Evolutionary conservation across 2,797 vertebrate species (phyloP).

Genomic region (Aeoliscus strigatus): DNA sequence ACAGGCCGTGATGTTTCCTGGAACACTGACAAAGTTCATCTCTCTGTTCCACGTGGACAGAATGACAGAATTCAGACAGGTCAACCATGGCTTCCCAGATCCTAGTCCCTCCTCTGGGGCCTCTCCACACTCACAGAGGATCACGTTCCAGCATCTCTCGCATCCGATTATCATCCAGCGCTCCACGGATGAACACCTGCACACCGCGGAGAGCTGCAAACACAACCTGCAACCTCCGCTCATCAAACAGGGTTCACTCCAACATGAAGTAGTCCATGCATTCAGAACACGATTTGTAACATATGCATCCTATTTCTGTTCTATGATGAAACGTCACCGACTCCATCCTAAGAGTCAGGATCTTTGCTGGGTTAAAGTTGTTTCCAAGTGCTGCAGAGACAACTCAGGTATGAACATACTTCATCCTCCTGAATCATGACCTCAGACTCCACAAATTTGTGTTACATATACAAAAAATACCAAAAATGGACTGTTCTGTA

Average conservation of each 20-base stretch:
- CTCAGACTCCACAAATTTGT: not conserved
- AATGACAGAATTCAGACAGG: slow-evolving; percentile 7
- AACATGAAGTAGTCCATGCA: no score
- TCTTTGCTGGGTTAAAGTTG: no score
- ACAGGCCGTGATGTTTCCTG: not conserved
- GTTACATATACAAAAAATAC: no score
- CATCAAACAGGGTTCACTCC: slow-evolving; percentile 9
- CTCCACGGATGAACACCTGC: slow-evolving; percentile 75
- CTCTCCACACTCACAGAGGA: slow-evolving; percentile 69
- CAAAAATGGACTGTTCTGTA: no score
- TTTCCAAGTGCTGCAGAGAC: no score
- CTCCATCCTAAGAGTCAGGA: no score
- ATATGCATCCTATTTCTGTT: no score
- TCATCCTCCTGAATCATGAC: not conserved
- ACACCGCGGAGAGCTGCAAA: slow-evolving; percentile 71
- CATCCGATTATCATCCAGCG: slow-evolving; percentile 73
- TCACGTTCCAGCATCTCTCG: slow-evolving; percentile 77
- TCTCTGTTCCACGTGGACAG: slow-evolving; percentile 6
- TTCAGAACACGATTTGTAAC: no score
- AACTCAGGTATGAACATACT: not conserved
- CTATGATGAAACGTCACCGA: no score
- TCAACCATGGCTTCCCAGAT: slow-evolving; percentile 33
- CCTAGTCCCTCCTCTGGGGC: slow-evolving; percentile 36
- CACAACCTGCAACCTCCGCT: slow-evolving; percentile 31
- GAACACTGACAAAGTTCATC: not conserved